These are phyloP conservation scores for Macropis europaea DNA, from an alignment of 2,888 invertebrate genomes.

Conservation along the genomic window DNA sequence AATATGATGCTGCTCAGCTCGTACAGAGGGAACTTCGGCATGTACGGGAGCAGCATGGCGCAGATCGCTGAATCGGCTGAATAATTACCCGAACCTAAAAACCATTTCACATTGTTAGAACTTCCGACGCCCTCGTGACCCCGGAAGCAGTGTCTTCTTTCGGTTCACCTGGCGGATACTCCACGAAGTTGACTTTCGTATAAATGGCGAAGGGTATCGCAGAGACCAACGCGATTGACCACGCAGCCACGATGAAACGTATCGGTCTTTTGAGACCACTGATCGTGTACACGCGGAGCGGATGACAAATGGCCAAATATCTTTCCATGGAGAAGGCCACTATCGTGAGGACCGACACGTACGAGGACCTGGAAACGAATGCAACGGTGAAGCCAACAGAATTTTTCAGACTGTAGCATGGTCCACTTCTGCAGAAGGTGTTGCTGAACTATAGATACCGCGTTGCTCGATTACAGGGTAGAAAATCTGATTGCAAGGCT, in stretches of 20 bases:
- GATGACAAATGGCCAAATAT: constrained; percentile 95
- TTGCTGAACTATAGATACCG: too few species aligned
- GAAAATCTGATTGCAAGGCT: too few species aligned
- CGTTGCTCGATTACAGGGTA: too few species aligned
- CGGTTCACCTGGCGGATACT: constrained; percentile 84
- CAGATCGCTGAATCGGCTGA: constrained; percentile 91
- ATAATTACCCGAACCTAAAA: constrained; percentile 79
- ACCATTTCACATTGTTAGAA: background rate
- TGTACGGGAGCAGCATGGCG: constrained; percentile 84
- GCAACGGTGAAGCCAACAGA: too few species aligned
- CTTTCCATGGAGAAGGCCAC: constrained; percentile 95
- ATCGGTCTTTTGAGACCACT: constrained; percentile 91
- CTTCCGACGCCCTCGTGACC: too few species aligned
- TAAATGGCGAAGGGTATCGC: constrained; percentile 90
- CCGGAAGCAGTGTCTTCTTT: background rate
- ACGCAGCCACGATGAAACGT: constrained; percentile 88
- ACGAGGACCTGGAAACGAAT: constrained; percentile 87
- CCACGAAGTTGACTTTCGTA: constrained; percentile 87
- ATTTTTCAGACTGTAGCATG: too few species aligned
- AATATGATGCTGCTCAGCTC: constrained; percentile 91
- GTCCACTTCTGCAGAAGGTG: too few species aligned
- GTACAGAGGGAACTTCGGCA: constrained; percentile 85
- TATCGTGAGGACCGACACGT: constrained; percentile 94
- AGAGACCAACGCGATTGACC: constrained; percentile 87
- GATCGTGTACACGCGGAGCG: constrained; percentile 90